Evolutionary conservation across 1,140 invertebrate genomes (phyloP).

Genomic region (Drepana arcuata): DNA sequence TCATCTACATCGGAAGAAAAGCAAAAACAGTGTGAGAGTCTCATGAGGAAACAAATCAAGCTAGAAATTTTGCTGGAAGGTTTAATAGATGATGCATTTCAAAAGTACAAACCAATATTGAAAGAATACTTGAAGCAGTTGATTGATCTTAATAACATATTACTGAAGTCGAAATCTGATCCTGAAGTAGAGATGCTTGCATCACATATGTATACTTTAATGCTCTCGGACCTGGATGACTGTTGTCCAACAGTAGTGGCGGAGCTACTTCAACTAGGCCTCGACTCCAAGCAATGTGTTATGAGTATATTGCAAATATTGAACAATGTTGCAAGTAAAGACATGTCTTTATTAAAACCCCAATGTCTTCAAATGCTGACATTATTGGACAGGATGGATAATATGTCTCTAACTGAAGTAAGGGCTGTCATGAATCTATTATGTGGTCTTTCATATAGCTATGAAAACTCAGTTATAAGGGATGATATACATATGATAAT

Average conservation of each 20-base stretch:
- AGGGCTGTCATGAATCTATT: constrained; percentile 61
- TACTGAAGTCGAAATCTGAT: constrained; percentile 47
- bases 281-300: constrained; percentile 48
- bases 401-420: constrained; percentile 49
- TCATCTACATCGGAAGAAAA: constrained; percentile 52
- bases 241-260: constrained; percentile 43
- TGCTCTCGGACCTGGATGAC: constrained; percentile 53
- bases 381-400: constrained; percentile 55
- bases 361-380: constrained; percentile 61
- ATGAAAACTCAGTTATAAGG: constrained; percentile 56
- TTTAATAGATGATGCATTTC: constrained; percentile 48
- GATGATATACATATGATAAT: constrained; percentile 68
- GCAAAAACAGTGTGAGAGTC: constrained; percentile 50
- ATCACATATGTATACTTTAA: constrained; percentile 44
- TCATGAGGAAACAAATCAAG: constrained; percentile 59
- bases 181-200: constrained; percentile 47
- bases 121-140: constrained; percentile 50
- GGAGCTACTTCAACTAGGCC: constrained; percentile 45
- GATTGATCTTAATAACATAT: constrained; percentile 42
- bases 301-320: constrained; percentile 49
- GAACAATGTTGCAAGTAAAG: constrained; percentile 48
- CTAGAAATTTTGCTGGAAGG: constrained; percentile 42
- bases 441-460: constrained; percentile 56
- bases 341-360: constrained; percentile 50
- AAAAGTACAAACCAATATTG: constrained; percentile 54